Conservation (phyloP, 2,888 invertebrate species). For the Psococerastis gibbosa region DNA sequence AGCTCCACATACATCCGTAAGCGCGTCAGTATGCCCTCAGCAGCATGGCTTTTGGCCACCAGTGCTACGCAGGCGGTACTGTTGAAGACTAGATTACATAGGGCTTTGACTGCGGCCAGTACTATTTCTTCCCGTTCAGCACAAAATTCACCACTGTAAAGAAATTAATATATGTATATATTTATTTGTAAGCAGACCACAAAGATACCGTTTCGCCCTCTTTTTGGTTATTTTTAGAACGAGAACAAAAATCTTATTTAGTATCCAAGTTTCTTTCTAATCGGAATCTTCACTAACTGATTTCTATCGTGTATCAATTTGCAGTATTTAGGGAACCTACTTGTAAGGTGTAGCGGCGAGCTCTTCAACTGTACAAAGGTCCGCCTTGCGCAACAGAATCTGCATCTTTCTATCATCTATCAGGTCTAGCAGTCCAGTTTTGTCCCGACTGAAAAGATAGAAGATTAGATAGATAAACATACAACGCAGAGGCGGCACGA, state of each 20-base stretch:
- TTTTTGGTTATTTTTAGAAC: slow-evolving; percentile 11
- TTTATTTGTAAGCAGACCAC: too few species aligned
- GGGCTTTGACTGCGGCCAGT: slow-evolving; percentile 67
- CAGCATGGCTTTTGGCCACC: slow-evolving; percentile 39
- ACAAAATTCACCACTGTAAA: slow-evolving; percentile 25
- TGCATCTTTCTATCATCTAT: slow-evolving; percentile 47
- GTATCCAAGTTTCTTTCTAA: too few species aligned
- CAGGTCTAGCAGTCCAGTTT: slow-evolving; percentile 44
- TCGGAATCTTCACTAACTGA: too few species aligned
- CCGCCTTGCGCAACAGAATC: slow-evolving; percentile 45
- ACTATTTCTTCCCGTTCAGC: slow-evolving; percentile 24
- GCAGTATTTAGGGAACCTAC: too few species aligned
- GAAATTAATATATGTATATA: slow-evolving; percentile 9
- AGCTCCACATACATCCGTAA: slow-evolving; percentile 46
- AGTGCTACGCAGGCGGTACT: slow-evolving; percentile 38
- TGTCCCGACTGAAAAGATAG: slow-evolving; percentile 49
- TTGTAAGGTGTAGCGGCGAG: slow-evolving; percentile 13
- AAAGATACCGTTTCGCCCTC: too few species aligned
- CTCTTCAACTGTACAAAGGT: slow-evolving; percentile 25
- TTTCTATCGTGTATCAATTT: too few species aligned
- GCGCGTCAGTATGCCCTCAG: slow-evolving; percentile 53
- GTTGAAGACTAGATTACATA: slow-evolving; percentile 78
- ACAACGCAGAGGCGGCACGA: too few species aligned
- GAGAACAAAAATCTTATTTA: too few species aligned
- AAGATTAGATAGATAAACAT: neutral